phyloP scores from a whole-genome alignment of 2,888 invertebrate species.

The Lasioglossum calceatum region DNA sequence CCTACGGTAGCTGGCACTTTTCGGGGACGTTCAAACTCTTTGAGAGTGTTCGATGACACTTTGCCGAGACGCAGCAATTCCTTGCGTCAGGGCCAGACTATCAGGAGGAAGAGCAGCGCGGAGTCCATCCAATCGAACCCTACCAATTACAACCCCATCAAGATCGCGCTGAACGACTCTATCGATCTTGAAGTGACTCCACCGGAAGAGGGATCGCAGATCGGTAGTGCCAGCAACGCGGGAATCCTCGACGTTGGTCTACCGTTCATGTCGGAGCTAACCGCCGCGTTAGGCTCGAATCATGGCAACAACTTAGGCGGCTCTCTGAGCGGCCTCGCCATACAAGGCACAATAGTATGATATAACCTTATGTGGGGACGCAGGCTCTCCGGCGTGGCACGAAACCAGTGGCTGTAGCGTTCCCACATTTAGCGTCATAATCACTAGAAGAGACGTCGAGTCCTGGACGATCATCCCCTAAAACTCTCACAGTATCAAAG shows the following conservation, averaged over 20 bases:
- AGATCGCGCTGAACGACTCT: conserved; percentile 93
- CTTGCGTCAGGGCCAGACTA: conserved; percentile 91
- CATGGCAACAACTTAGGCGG: conserved; percentile 79
- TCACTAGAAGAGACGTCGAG: conserved; percentile 24
- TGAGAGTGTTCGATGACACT: conserved; percentile 94
- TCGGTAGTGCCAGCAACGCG: conserved; percentile 85
- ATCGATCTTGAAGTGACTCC: conserved; percentile 91
- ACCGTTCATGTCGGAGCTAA: conserved; percentile 79
- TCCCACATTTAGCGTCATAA: conserved; percentile 80
- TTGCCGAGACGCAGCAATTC: conserved; percentile 93
- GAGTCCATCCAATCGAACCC: conserved; percentile 92
- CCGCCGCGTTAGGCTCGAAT: conserved; percentile 64
- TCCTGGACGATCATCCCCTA: neutral
- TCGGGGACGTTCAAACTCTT: conserved; percentile 93
- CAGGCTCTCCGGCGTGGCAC: conserved; percentile 91
- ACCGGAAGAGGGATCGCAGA: conserved; percentile 86
- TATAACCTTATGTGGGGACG: conserved; percentile 97
- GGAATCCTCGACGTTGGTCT: conserved; percentile 85
- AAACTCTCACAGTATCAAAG: neutral
- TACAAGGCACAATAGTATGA: conserved; percentile 97
- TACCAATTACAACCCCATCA: conserved; percentile 91
- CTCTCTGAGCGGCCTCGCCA: conserved; percentile 84
- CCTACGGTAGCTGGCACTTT: conserved; percentile 92
- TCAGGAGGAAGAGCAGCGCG: conserved; percentile 91
- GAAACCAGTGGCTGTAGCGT: conserved; percentile 90